Conservation (phyloP, 2,888 invertebrate species). For the Napeogenes inachia region DNA sequence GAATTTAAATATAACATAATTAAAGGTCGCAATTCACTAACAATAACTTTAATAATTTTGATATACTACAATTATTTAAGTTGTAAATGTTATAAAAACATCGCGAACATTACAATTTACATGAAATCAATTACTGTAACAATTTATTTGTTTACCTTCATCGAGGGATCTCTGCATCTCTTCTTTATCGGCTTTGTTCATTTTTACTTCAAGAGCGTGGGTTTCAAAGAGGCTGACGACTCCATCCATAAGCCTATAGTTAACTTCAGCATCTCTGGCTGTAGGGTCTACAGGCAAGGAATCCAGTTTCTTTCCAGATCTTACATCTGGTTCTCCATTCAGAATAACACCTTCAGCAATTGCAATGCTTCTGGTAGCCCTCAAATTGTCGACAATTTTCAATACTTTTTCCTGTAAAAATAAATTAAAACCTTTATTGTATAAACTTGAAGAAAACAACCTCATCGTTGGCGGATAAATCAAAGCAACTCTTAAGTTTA, state of each 20-base stretch:
- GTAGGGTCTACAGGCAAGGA: constrained; percentile 84
- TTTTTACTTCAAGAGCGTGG: constrained; percentile 88
- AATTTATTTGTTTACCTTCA: constrained; percentile 79
- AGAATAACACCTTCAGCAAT: constrained; percentile 80
- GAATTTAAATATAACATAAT: neutral
- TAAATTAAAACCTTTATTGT: constrained; percentile 23
- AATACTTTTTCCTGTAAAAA: constrained; percentile 82
- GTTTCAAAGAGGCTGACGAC: constrained; percentile 86
- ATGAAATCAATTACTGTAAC: neutral
- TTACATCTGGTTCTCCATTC: constrained; percentile 71
- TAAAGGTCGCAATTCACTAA: neutral
- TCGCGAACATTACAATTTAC: too few species aligned
- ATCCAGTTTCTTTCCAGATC: constrained; percentile 78
- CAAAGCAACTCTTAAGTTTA: constrained; percentile 12
- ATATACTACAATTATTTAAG: too few species aligned
- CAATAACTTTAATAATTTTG: constrained; percentile 15
- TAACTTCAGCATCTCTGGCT: constrained; percentile 84
- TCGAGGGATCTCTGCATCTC: constrained; percentile 87
- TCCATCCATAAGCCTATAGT: constrained; percentile 84
- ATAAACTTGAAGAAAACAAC: constrained; percentile 6
- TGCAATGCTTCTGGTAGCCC: constrained; percentile 66
- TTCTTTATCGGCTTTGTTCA: constrained; percentile 84
- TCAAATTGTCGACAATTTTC: constrained; percentile 80
- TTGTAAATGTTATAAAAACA: too few species aligned
- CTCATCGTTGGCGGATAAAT: constrained; percentile 4